Evolutionary conservation across 2,113 vertebrate species (phyloP).

Genomic region (Bos indicus): DNA sequence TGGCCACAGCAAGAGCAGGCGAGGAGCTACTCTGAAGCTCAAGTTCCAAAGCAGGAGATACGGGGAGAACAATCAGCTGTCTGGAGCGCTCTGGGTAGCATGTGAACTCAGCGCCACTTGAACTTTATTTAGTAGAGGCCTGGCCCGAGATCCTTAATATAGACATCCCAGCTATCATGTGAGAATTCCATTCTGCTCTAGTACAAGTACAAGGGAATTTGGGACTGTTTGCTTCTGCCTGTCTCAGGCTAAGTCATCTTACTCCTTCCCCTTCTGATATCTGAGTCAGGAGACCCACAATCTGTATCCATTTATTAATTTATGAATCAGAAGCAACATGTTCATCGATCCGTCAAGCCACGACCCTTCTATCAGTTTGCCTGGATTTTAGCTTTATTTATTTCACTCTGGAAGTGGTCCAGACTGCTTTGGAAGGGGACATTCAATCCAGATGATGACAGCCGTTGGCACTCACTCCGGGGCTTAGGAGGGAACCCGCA

Average conservation of each 20-base stretch:
- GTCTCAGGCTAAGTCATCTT: background rate
- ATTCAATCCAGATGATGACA: background rate
- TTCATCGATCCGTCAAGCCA: background rate
- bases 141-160: conserved; percentile 75
- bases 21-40: conserved; percentile 18
- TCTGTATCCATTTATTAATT: too few species aligned
- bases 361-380: background rate
- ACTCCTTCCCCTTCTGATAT: background rate
- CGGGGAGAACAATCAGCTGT: conserved; percentile 40
- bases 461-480: background rate
- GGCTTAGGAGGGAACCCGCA: background rate
- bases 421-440: background rate
- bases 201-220: conserved; percentile 52
- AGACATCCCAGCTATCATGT: conserved; percentile 72
- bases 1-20: background rate
- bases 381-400: background rate
- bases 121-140: conserved; percentile 79
- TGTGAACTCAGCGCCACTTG: conserved; percentile 74
- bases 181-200: conserved; percentile 68
- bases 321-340: background rate
- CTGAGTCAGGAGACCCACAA: background rate
- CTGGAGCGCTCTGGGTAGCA: conserved; percentile 53
- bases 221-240: conserved; percentile 43
- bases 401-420: background rate
- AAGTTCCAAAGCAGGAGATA: conserved; percentile 18